Base-by-base conservation (phyloP, 2,113 vertebrate genomes). In the Myiozetetes cayanensis region DNA sequence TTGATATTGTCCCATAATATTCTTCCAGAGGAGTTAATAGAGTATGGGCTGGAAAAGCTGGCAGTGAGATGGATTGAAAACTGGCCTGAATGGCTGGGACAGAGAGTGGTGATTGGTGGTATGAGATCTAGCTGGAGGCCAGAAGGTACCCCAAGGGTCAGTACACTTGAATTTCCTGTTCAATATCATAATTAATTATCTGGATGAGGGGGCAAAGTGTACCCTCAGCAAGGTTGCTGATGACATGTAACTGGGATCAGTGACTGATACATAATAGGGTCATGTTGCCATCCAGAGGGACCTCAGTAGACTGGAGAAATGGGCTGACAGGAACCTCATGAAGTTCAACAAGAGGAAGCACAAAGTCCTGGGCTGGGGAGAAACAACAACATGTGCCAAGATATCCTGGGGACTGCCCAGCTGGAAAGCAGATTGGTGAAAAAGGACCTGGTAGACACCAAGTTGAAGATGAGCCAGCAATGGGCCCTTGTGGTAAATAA, bases 191-290 rank as follows among this genome's bases (percentile, higher is more conserved):
- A 35, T 61, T n/a, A 30, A 61, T 18, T 21, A 25, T n/a, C 33
- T 0, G 2, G 24, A 47, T 39, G 28, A 52, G 12, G 46, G 28
- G 13, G 33, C 33, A 74, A 14, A 81, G 14, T 12, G 33, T 15
- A 7, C 12, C 44, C 37, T 59, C 68, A 81, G 33, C 33, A 61
- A 52, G 28, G 20, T 0, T 67, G 46, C 15, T 75, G 70, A 30
- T 10, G 6, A 25, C 39, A 46, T 0, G 0, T 8, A 46, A 67
- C 16, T 53, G 30, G 16, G 62, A 15, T 61, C 46, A 82, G 20
- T 12, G 53, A 46, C n/a, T 46, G 39, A 59, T n/a, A 30, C 19
- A 33, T 19, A 74, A 4, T 1, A 41, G 30, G 39, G 14, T 35
- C 30, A 47, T 14, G 24, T 17, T 53, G 53, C 53, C 53, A 41